phyloP scores from a whole-genome alignment of 2,888 invertebrate species.

The Linnaemya tessellans region DNA sequence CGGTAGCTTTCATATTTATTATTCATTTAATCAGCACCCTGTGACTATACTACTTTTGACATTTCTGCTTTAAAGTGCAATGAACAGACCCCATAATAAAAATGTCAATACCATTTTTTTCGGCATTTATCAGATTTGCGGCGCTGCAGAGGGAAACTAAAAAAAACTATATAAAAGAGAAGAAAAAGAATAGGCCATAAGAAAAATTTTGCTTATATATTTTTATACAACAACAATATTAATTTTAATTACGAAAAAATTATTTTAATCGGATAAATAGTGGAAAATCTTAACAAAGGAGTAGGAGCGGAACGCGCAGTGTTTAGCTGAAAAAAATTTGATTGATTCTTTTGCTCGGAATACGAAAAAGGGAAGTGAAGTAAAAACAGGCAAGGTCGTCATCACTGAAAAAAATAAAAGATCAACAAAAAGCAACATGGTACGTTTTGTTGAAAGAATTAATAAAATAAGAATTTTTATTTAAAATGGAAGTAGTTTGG shows the following conservation, averaged over 20 bases:
- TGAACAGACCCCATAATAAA: conserved; percentile 46
- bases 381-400: conserved; percentile 72
- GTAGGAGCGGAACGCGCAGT: conserved; percentile 19
- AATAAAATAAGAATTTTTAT: conserved; percentile 16
- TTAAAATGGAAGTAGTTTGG: not conserved
- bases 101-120: conserved; percentile 70
- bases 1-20: conserved; percentile 2
- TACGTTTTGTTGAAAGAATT: conserved; percentile 59
- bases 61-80: not conserved
- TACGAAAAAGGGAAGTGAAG: conserved; percentile 58
- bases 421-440: conserved; percentile 74
- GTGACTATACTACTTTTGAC: conserved; percentile 24
- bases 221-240: conserved; percentile 73
- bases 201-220: conserved; percentile 73
- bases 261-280: conserved; percentile 42
- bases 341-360: conserved; percentile 58
- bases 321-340: conserved; percentile 59
- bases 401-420: conserved; percentile 61
- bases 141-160: conserved; percentile 58
- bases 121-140: conserved; percentile 70
- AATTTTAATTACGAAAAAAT: conserved; percentile 52
- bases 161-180: conserved; percentile 62
- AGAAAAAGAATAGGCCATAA: conserved; percentile 68
- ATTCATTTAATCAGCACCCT: conserved; percentile 2
- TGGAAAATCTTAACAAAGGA: conserved; percentile 24